Percentiles rank a stretch among this genome's conserved stretches.
Conservation (phyloP, 2,888 invertebrate species). For the Tetropium fuscum region DNA sequence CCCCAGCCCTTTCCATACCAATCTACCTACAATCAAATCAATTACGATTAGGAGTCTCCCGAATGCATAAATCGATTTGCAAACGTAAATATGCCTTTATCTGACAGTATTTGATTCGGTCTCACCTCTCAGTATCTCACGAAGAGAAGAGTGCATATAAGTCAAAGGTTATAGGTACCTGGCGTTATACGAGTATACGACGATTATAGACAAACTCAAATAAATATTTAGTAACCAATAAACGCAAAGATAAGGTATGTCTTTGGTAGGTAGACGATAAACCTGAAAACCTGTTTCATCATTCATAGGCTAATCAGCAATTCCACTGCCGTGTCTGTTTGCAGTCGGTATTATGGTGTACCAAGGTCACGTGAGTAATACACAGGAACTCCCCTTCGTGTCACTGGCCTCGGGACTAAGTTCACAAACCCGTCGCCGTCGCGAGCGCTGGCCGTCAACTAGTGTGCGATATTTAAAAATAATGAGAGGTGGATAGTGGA, state of each 20-base stretch:
- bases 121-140: no score
- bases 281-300: constrained; percentile 2
- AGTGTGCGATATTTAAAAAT: constrained; percentile 14
- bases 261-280: background rate
- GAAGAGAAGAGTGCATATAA: no score
- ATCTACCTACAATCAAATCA: no score
- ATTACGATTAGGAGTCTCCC: no score
- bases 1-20: no score
- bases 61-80: no score
- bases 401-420: constrained; percentile 26
- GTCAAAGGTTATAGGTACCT: no score
- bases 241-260: background rate
- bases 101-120: no score
- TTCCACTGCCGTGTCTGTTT: constrained; percentile 21
- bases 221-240: background rate
- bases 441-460: no score
- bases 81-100: no score
- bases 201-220: no score
- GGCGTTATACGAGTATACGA: no score
- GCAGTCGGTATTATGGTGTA: constrained; percentile 8
- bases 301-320: constrained; percentile 1
- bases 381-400: constrained; percentile 35
- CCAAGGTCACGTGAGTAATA: constrained; percentile 28
- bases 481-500: constrained; percentile 14
- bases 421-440: constrained; percentile 21